These are phyloP conservation scores for Chrysemys picta DNA, from an alignment of 2,113 vertebrate genomes.

Conservation along the genomic window DNA sequence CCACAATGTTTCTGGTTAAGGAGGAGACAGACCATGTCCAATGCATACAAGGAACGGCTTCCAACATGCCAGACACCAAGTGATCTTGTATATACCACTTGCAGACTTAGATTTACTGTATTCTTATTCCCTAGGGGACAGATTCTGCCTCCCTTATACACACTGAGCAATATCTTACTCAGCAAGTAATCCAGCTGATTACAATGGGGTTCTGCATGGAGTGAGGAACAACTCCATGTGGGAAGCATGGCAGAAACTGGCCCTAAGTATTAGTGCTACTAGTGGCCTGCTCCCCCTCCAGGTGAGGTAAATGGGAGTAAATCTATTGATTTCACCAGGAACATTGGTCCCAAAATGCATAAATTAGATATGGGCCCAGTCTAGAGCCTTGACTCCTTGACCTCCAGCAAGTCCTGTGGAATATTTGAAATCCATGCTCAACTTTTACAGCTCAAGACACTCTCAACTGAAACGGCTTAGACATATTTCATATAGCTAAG, in stretches of 20 bases:
- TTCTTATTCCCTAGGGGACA: background rate
- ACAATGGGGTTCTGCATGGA: background rate
- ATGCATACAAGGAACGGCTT: background rate
- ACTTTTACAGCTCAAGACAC: background rate
- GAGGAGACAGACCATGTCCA: background rate
- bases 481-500: accelerated
- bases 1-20: background rate
- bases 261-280: accelerated
- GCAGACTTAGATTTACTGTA: background rate
- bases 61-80: background rate
- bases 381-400: background rate
- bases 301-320: background rate
- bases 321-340: background rate
- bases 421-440: background rate
- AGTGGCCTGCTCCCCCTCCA: background rate
- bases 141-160: background rate
- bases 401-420: background rate
- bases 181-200: background rate
- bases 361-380: background rate
- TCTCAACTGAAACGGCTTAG: background rate
- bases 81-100: background rate
- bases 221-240: background rate
- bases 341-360: background rate
- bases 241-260: background rate
- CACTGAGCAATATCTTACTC: background rate